Conservation (phyloP, 2,888 invertebrate genomes). For the Leucoptera coffeella region DNA sequence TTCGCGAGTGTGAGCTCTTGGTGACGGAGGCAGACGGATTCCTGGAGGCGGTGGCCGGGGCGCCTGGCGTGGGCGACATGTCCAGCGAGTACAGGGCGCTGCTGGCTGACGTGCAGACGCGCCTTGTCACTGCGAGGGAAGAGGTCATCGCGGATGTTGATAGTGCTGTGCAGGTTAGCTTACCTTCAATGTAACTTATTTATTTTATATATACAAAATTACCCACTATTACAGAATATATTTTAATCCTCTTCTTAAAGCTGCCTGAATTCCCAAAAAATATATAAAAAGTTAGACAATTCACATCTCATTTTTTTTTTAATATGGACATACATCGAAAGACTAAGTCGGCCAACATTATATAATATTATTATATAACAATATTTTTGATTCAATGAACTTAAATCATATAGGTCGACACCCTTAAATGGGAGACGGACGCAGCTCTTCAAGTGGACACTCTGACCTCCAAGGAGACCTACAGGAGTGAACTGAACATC, state of each 20-base stretch:
- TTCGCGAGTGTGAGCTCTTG: slow-evolving; percentile 24
- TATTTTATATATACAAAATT: no score
- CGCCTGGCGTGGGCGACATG: slow-evolving; percentile 23
- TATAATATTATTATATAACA: no score
- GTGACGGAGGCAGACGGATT: slow-evolving; percentile 32
- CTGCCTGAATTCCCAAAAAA: no score
- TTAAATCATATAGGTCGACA: slow-evolving; percentile 60
- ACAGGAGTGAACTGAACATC: slow-evolving; percentile 65
- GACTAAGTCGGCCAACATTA: no score
- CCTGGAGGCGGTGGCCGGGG: slow-evolving; percentile 14
- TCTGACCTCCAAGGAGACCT: slow-evolving; percentile 77
- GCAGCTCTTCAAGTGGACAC: slow-evolving; percentile 79
- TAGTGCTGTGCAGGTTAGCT: slow-evolving; percentile 29
- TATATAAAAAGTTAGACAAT: no score
- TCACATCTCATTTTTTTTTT: no score
- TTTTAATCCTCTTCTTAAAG: no score
- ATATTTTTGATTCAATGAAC: no score
- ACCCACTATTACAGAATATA: no score
- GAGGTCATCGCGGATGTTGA: slow-evolving; percentile 32
- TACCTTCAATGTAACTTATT: no score
- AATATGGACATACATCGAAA: no score
- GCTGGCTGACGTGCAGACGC: slow-evolving; percentile 22
- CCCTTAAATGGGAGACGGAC: slow-evolving; percentile 69
- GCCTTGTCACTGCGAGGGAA: slow-evolving; percentile 25
- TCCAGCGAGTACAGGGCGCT: slow-evolving; percentile 32